Base-by-base conservation (phyloP, 2,888 invertebrate species). In the Teleiodes luculella region DNA sequence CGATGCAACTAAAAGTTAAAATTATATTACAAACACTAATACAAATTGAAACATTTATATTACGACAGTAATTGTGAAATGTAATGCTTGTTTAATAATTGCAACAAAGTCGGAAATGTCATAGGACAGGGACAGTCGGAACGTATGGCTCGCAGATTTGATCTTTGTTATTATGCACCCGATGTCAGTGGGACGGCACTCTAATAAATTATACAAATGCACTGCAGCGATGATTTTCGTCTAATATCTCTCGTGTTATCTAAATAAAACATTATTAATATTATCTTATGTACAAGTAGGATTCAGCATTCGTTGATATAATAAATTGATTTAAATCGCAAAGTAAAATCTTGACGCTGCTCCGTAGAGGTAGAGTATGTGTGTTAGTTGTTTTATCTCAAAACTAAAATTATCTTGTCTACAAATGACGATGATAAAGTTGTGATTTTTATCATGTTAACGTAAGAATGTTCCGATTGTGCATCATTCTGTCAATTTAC, bases 101-200 rank as follows among this genome's bases (percentile, higher is more conserved):
- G 37, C 36, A 37, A 49, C 49, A 37, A 16, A 24, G 49, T 37
- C 1, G 37, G 28, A 49, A 49, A 49, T 49, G 37, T 28, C 49
- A 37, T 8, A 13, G 13, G 20, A 49, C 14, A 31, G 13, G 8
- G 5, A 31, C 14, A 31, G 24, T 33, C 16, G 5, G 8, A 33
- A 31, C 35, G 48, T 6, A 13, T n/a, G 16, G 48, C 35, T 13
- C 35, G 18, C 18, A 18, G 20, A 35, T 35, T 35, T 35, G 48
- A 48, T 35, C 46, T 47, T 47, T 47, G 31, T 31, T 47, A 47
- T 47, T 31, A 31, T 30, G 7, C 7, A 7, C 20, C 28, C 18
- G 53, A 37, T 53, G 53, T 48, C 53, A 53, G 24, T 53, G 20
- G 48, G 41, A 20, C 48, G 24, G 13, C 30, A 48, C 11, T 20